phyloP scores from a whole-genome alignment of 2,113 vertebrate genomes.

The Cairina moschata region DNA sequence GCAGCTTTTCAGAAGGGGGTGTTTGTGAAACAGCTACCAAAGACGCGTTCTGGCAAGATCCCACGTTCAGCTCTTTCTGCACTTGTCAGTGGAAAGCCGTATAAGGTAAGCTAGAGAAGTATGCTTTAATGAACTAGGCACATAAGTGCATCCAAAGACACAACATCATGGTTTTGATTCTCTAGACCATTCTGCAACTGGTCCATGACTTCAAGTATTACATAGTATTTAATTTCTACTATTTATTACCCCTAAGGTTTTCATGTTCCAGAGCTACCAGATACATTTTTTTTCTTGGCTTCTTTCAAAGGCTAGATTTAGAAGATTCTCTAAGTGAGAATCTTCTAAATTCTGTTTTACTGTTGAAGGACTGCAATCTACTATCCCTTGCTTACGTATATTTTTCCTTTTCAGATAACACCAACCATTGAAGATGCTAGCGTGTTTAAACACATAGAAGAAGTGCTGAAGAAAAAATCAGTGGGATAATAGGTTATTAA shows the following conservation, averaged over 20 bases:
- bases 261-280: neutral
- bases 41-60: slow-evolving; percentile 96
- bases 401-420: slow-evolving; percentile 81
- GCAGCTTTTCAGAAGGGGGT: slow-evolving; percentile 89
- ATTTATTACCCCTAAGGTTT: neutral
- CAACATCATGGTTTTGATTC: neutral
- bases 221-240: neutral
- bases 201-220: neutral
- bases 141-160: neutral
- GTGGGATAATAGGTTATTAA: neutral
- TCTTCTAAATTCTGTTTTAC: neutral
- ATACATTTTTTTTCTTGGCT: neutral
- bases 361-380: neutral
- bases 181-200: neutral
- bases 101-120: slow-evolving; percentile 78
- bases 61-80: slow-evolving; percentile 88
- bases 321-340: neutral
- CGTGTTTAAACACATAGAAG: slow-evolving; percentile 88
- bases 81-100: slow-evolving; percentile 89
- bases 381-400: neutral
- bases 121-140: neutral
- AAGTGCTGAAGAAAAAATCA: slow-evolving; percentile 70
- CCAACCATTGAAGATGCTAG: slow-evolving; percentile 93
- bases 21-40: slow-evolving; percentile 89
- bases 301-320: neutral